Evolutionary conservation across 2,113 vertebrate species (phyloP).

Genomic region (Seriola dumerili): DNA sequence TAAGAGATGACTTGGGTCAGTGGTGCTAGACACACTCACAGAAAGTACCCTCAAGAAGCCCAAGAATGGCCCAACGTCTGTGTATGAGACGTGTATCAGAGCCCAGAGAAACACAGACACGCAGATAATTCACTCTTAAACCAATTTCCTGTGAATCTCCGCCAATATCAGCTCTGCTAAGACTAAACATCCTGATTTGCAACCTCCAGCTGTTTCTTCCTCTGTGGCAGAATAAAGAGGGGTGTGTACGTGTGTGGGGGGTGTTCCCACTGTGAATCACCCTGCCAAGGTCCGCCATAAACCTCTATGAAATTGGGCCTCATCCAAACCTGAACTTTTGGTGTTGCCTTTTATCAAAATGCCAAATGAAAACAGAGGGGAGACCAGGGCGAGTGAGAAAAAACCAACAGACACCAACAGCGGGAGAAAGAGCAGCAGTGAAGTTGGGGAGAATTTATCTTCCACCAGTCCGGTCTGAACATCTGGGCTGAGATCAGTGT

Average conservation of each 20-base stretch:
- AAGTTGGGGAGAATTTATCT: slow-evolving; percentile 14
- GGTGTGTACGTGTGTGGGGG: neutral
- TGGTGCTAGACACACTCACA: neutral
- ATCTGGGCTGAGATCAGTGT: slow-evolving; percentile 12
- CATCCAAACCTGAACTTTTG: slow-evolving; percentile 52
- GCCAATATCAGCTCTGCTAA: slow-evolving; percentile 14
- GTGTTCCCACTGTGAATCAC: slow-evolving; percentile 52
- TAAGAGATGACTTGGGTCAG: neutral
- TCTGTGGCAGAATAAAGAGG: neutral
- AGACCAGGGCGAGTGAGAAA: slow-evolving; percentile 3
- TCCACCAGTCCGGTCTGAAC: slow-evolving; percentile 1
- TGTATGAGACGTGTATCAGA: slow-evolving; percentile 1
- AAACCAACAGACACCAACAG: slow-evolving; percentile 34
- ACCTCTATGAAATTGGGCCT: slow-evolving; percentile 49
- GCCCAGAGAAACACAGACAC: slow-evolving; percentile 36
- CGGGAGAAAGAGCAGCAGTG: neutral
- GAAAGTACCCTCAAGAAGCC: slow-evolving; percentile 6
- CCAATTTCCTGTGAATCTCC: slow-evolving; percentile 27
- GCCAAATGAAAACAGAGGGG: slow-evolving; percentile 50
- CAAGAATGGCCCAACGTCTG: slow-evolving; percentile 6
- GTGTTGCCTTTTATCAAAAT: slow-evolving; percentile 60
- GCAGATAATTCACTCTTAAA: neutral
- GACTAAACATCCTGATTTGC: slow-evolving; percentile 24
- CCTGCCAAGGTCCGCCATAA: slow-evolving; percentile 40
- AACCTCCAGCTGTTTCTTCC: slow-evolving; percentile 42